Percentiles rank a stretch among this genome's conserved stretches.
These are phyloP conservation scores for Planiliza haematocheilus DNA, from an alignment of 2,113 vertebrate genomes.

Conservation along the genomic window DNA sequence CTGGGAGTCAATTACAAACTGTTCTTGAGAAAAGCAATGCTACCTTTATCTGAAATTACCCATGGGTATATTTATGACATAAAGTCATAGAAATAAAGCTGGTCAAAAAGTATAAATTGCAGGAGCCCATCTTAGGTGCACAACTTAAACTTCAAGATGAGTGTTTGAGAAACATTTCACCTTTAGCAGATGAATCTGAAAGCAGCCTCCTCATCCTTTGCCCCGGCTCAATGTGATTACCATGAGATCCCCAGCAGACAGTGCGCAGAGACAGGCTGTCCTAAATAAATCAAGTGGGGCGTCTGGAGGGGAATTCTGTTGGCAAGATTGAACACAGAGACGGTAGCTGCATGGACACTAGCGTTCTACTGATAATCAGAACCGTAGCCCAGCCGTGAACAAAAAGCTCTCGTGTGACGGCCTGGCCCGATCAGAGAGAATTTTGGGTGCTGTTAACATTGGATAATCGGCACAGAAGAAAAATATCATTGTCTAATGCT, in stretches of 20 bases:
- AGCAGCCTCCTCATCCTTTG: not conserved
- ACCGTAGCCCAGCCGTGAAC: too few species aligned
- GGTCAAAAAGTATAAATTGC: too few species aligned
- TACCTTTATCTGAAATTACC: not conserved
- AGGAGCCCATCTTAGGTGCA: too few species aligned
- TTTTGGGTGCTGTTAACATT: too few species aligned
- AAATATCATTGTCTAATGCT: too few species aligned
- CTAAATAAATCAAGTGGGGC: not conserved
- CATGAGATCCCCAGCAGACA: not conserved
- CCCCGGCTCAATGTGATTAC: not conserved
- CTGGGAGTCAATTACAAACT: too few species aligned
- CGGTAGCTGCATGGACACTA: too few species aligned
- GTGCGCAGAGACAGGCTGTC: conserved; percentile 25
- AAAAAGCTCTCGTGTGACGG: too few species aligned
- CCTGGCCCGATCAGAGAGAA: not conserved
- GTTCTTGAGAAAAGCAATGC: not conserved
- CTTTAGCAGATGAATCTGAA: not conserved
- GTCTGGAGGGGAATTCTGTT: too few species aligned
- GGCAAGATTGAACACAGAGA: too few species aligned
- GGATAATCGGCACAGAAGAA: too few species aligned
- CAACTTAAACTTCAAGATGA: not conserved
- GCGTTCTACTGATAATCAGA: too few species aligned
- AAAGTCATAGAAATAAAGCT: not conserved
- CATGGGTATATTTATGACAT: not conserved
- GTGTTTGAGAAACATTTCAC: not conserved